Conservation (phyloP, 2,888 invertebrate genomes). For the Tipula vernalis region DNA sequence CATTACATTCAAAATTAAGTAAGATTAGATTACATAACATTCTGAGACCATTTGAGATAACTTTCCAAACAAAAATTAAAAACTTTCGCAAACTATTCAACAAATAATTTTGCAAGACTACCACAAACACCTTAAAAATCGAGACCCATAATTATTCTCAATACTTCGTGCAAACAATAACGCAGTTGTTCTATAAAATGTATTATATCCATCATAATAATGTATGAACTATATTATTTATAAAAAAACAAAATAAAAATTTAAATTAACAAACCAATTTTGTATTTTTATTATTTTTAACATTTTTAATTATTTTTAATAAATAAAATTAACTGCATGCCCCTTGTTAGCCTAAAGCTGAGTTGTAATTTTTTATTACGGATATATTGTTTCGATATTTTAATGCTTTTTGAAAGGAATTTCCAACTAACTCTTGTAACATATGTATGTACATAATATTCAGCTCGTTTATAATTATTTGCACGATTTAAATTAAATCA, state of each 20-base stretch:
- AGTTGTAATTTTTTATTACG: neutral
- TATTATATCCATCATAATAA: neutral
- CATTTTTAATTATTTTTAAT: neutral
- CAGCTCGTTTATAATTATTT: neutral
- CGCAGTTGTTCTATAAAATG: too few relatives aligned
- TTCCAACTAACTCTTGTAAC: neutral
- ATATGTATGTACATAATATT: neutral
- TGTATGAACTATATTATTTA: neutral
- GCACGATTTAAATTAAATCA: constrained; percentile 4
- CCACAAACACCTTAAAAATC: too few relatives aligned
- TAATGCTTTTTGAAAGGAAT: neutral
- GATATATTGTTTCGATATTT: neutral
- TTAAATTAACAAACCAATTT: neutral
- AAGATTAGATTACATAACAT: too few relatives aligned
- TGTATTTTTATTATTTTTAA: neutral
- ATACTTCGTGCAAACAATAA: too few relatives aligned
- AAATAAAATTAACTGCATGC: neutral
- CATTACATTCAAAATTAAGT: too few relatives aligned
- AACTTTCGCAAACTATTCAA: too few relatives aligned
- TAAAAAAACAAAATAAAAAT: neutral
- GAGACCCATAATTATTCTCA: too few relatives aligned
- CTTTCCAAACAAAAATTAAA: too few relatives aligned
- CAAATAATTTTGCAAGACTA: too few relatives aligned
- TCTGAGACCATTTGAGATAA: too few relatives aligned
- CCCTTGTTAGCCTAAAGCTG: neutral